Base-by-base conservation (phyloP, 2,888 invertebrate species). In the Endomychus coccineus region DNA sequence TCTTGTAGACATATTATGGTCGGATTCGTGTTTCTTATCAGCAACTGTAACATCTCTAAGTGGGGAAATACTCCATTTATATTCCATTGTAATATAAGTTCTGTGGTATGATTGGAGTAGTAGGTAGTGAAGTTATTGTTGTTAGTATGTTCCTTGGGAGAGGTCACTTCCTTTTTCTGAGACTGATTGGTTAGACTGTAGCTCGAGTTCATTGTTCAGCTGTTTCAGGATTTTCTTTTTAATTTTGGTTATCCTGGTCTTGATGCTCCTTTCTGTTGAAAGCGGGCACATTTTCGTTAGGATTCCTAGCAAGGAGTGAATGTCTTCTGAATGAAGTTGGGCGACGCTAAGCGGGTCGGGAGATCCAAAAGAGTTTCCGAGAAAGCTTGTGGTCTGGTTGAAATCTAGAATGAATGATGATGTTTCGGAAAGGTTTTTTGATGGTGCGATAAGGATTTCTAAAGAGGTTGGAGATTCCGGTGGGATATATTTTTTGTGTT, bases 71-170 rank as follows among this genome's bases (percentile, higher is more conserved):
- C 15, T 14, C 34, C 33, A 23, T 43, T 31, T 16, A 30, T 31
- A 22, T 43, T 36, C 27, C 43, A 43, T 21, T 43, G 36, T 7
- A 34, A 16, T 22, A 40, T 21, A 15, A 17, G 16, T 36, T 12
- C 4, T 6, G 4, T 7, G 27, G 12, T 14, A 2, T 4, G 13
- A 10, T 1, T n/a, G n/a, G n/a, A n/a, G n/a, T n/a, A n/a, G n/a
- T n/a, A n/a, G n/a, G n/a, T n/a, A n/a, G n/a, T n/a, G n/a, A n/a
- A n/a, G n/a, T n/a, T n/a, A n/a, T n/a, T n/a, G n/a, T n/a, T n/a
- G n/a, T n/a, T n/a, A n/a, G n/a, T n/a, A n/a, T n/a, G n/a, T n/a
- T n/a, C n/a, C n/a, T n/a, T n/a, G n/a, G n/a, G n/a, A n/a, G n/a
- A n/a, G n/a, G n/a, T n/a, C n/a, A n/a, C n/a, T n/a, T n/a, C n/a